A percentile compares a stretch with the other conserved stretches of the same genome.
Conservation (phyloP, 2,113 vertebrate genomes). For the Apodemus sylvaticus region DNA sequence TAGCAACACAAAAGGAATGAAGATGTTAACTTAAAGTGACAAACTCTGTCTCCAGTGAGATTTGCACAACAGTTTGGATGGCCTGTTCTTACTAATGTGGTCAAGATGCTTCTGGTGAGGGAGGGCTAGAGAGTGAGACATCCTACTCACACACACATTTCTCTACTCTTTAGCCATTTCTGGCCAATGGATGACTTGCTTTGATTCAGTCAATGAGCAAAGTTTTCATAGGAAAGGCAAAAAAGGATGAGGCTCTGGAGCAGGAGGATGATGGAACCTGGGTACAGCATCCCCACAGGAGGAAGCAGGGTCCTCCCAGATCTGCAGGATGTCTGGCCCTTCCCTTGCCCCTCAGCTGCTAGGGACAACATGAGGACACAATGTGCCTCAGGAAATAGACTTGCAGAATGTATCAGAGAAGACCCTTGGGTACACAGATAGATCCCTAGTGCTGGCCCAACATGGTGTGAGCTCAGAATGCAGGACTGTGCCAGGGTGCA, state of each 20-base stretch:
- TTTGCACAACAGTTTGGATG: neutral
- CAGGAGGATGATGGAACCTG: neutral
- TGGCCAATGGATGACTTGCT: neutral
- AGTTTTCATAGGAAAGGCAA: neutral
- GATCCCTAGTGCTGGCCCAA: conserved; percentile 44
- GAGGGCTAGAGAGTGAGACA: neutral
- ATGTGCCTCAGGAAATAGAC: conserved; percentile 6
- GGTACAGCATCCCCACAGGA: neutral
- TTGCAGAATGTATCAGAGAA: neutral
- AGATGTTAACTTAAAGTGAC: neutral
- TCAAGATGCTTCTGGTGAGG: neutral
- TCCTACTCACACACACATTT: neutral
- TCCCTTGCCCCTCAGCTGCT: neutral
- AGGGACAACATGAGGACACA: neutral
- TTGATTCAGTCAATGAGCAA: neutral
- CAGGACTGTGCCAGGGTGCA: conserved; percentile 9
- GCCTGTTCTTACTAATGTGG: neutral
- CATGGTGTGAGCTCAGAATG: neutral
- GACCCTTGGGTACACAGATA: conserved; percentile 28
- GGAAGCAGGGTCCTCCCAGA: neutral
- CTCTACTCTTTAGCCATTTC: neutral
- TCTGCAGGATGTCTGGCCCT: neutral
- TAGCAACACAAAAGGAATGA: neutral
- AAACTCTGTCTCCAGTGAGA: conserved; percentile 13
- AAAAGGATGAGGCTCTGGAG: neutral